Conservation (phyloP, 2,888 invertebrate species). For the Buathra laborator region DNA sequence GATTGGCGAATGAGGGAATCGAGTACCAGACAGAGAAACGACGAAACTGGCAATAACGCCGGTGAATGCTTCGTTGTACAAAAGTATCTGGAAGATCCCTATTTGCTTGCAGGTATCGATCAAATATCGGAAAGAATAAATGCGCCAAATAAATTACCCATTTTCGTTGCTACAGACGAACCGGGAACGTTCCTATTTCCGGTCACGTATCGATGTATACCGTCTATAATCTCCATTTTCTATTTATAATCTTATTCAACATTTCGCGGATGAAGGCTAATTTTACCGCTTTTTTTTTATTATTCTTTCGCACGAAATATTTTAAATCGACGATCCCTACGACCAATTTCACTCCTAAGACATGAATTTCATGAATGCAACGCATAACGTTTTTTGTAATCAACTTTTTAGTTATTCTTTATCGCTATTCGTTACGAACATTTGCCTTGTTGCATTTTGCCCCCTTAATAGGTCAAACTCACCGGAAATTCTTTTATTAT, state of each 20-base stretch:
- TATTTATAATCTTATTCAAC: neutral
- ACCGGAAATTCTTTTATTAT: neutral
- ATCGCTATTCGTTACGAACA: neutral
- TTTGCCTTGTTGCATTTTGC: neutral
- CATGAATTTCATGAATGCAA: neutral
- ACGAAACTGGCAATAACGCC: conserved; percentile 47
- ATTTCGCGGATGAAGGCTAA: neutral
- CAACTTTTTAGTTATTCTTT: neutral
- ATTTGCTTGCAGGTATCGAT: conserved; percentile 86
- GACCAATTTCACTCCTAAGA: neutral
- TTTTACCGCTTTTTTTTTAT: neutral
- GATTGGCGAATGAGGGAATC: conserved; percentile 80
- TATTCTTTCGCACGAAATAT: neutral
- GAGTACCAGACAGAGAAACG: conserved; percentile 44
- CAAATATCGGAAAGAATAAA: neutral
- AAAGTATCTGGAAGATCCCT: conserved; percentile 87
- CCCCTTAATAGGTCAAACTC: neutral
- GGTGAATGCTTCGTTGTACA: conserved; percentile 86
- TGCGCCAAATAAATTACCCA: neutral
- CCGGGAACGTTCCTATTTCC: neutral
- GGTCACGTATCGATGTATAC: conserved; percentile 5
- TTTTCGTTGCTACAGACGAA: neutral
- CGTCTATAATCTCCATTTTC: neutral
- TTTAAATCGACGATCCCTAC: neutral
- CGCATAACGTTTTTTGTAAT: neutral